Conservation (phyloP, 2,888 invertebrate species). For the Eupeodes luniger region DNA sequence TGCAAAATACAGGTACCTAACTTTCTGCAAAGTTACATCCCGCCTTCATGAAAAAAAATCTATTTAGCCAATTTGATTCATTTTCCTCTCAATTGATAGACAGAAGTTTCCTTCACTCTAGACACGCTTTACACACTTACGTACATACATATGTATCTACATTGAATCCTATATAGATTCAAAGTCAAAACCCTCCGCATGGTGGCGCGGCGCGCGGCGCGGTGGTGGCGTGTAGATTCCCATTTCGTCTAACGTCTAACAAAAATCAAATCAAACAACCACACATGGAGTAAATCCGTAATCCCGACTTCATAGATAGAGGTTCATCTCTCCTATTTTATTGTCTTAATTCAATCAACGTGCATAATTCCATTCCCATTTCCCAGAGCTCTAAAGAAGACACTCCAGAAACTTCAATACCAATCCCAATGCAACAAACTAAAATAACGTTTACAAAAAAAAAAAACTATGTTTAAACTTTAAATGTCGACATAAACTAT, state of each 20-base stretch:
- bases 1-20: slow-evolving; percentile 39
- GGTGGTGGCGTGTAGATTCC: slow-evolving; percentile 32
- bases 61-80: slow-evolving; percentile 59
- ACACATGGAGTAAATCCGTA: slow-evolving; percentile 64
- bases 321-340: slow-evolving; percentile 68
- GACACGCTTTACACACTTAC: slow-evolving; percentile 49
- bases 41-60: slow-evolving; percentile 33
- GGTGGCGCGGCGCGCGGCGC: too few species aligned
- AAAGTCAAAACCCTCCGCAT: too few species aligned
- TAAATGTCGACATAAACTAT: slow-evolving; percentile 76
- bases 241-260: slow-evolving; percentile 55
- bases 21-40: slow-evolving; percentile 24
- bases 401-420: too few species aligned
- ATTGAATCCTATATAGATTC: background rate
- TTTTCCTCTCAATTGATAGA: slow-evolving; percentile 64
- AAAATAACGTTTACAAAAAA: background rate
- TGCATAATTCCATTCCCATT: slow-evolving; percentile 71
- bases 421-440: background rate
- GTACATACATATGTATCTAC: background rate
- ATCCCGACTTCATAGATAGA: slow-evolving; percentile 18
- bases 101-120: slow-evolving; percentile 57
- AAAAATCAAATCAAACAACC: slow-evolving; percentile 49
- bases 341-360: slow-evolving; percentile 76
- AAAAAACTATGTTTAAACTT: slow-evolving; percentile 62
- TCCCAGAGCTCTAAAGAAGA: slow-evolving; percentile 11